Conservation (phyloP, 2,888 invertebrate species). For the Selenia dentaria region DNA sequence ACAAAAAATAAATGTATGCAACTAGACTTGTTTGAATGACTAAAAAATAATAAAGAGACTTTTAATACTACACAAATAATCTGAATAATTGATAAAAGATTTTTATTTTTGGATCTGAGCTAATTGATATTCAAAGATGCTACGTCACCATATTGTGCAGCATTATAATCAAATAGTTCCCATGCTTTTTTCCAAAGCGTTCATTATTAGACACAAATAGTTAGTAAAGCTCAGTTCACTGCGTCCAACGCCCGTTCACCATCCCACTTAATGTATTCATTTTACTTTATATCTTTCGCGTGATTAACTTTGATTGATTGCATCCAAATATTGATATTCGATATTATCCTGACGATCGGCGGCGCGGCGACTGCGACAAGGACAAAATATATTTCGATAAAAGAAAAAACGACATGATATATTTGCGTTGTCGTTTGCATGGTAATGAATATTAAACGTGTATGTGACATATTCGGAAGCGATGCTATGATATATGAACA, state of each 20-base stretch:
- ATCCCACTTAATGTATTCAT: conserved; percentile 75
- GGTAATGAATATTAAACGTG: conserved; percentile 52
- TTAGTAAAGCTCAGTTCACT: conserved; percentile 53
- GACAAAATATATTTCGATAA: conserved; percentile 38
- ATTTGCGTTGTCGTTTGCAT: conserved; percentile 51
- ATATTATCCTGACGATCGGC: conserved; percentile 55
- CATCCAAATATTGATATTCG: conserved; percentile 81
- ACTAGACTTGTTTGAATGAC: too few species aligned
- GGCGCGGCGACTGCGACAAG: conserved; percentile 48
- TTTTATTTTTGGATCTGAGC: conserved; percentile 39
- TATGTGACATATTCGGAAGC: conserved; percentile 55
- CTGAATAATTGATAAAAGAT: too few species aligned
- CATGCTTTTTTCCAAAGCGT: conserved; percentile 69
- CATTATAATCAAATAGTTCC: conserved; percentile 63
- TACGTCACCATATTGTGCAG: conserved; percentile 72
- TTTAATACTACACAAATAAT: too few species aligned
- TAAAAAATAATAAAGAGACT: too few species aligned
- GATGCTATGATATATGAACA: conserved; percentile 35
- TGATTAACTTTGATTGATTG: conserved; percentile 84
- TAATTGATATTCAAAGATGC: conserved; percentile 72
- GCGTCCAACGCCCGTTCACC: conserved; percentile 50
- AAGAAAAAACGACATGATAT: conserved; percentile 36
- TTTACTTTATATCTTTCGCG: conserved; percentile 81
- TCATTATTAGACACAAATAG: conserved; percentile 60
- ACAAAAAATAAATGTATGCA: too few species aligned